Conservation (phyloP, 2,113 vertebrate species). For the Rhinogobius similis region DNA sequence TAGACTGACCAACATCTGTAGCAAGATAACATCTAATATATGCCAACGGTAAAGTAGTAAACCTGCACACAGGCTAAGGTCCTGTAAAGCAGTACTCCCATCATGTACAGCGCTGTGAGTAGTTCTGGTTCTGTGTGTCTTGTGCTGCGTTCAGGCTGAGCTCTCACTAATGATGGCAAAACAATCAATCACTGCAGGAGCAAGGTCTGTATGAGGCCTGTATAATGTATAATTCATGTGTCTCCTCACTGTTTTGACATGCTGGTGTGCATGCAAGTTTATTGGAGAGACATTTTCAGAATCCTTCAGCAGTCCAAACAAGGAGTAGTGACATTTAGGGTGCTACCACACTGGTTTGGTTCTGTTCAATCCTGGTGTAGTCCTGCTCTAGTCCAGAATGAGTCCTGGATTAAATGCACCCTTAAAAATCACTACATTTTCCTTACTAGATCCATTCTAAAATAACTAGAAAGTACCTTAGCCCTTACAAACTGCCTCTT, state of each 20-base stretch:
- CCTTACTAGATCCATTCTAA: neutral
- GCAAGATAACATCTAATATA: too few relatives aligned
- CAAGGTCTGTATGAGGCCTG: constrained; percentile 28
- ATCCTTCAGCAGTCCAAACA: constrained; percentile 31
- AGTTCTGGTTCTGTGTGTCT: neutral
- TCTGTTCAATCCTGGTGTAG: too few relatives aligned
- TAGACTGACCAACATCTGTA: too few relatives aligned
- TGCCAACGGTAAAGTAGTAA: too few relatives aligned
- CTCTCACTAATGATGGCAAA: constrained; percentile 49
- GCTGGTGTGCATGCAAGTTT: constrained; percentile 40
- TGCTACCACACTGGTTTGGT: neutral
- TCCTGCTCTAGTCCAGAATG: too few relatives aligned
- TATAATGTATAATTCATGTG: constrained; percentile 71
- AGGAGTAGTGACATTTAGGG: constrained; percentile 1
- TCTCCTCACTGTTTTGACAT: constrained; percentile 42
- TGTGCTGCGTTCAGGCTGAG: constrained; percentile 12
- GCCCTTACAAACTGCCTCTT: neutral
- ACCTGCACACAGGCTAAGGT: too few relatives aligned
- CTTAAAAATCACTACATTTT: too few relatives aligned
- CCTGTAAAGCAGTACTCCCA: neutral
- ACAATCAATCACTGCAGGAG: constrained; percentile 58
- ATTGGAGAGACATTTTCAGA: constrained; percentile 24
- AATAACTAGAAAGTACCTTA: neutral
- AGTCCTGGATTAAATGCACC: too few relatives aligned
- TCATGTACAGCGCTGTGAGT: neutral